Percentiles rank a stretch among this genome's conserved stretches.
Evolutionary conservation across 2,888 invertebrate genomes (phyloP).

Genomic region (Chirona hameri): DNA sequence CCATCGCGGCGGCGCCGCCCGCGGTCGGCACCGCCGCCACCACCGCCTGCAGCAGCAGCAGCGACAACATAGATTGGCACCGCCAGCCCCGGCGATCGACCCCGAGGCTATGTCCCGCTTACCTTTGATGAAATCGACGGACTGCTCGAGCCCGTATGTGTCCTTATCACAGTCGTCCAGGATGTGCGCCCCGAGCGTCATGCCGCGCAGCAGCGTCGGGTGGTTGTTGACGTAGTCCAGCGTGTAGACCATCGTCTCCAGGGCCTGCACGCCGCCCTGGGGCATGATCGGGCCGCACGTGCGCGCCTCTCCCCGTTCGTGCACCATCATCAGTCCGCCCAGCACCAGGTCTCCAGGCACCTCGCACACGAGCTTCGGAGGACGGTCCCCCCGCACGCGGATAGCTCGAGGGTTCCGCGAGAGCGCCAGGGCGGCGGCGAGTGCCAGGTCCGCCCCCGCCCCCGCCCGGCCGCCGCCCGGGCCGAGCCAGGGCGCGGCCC

Average conservation of each 20-base stretch:
- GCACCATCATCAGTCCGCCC: slow-evolving; percentile 93
- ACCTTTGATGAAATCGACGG: slow-evolving; percentile 96
- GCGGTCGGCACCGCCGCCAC: no score
- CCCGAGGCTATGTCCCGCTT: slow-evolving; percentile 44
- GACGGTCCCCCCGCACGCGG: not conserved
- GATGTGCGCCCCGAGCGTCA: slow-evolving; percentile 79
- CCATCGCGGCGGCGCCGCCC: no score
- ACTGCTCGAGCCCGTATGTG: slow-evolving; percentile 92
- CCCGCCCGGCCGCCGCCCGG: no score
- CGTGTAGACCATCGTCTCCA: slow-evolving; percentile 89
- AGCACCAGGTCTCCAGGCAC: slow-evolving; percentile 83
- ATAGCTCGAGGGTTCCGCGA: no score
- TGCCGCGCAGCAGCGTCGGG: slow-evolving; percentile 62
- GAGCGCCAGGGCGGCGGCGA: no score
- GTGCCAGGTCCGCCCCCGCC: no score
- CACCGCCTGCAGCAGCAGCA: no score
- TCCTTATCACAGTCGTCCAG: slow-evolving; percentile 94
- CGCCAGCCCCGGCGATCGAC: no score
- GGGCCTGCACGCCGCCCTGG: slow-evolving; percentile 67
- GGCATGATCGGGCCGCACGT: slow-evolving; percentile 93
- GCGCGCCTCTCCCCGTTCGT: slow-evolving; percentile 79
- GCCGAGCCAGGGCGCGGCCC: no score
- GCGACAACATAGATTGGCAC: no score
- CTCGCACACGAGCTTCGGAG: slow-evolving; percentile 59
- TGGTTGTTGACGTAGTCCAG: slow-evolving; percentile 68